Conservation (phyloP, 92 coral and sea anemone genomes). For the Muricea muricata region DNA sequence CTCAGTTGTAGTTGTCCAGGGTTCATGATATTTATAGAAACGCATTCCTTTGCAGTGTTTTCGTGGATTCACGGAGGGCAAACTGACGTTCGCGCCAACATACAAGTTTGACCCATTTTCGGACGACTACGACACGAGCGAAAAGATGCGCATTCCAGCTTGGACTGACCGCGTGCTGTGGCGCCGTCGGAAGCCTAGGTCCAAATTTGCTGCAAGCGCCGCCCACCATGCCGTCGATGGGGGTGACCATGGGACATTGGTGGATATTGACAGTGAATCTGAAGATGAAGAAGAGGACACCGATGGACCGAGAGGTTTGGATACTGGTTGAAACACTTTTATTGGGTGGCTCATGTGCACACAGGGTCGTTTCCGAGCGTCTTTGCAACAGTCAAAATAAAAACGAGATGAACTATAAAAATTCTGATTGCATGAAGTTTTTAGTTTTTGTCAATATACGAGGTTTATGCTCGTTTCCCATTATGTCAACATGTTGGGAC, state of each 20-base stretch:
- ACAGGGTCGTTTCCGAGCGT: too few relatives aligned
- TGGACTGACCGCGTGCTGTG: conserved; percentile 99
- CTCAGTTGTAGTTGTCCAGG: too few relatives aligned
- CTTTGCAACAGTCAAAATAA: too few relatives aligned
- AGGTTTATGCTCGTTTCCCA: too few relatives aligned
- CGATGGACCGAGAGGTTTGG: conserved; percentile 48
- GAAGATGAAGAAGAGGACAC: conserved; percentile 63
- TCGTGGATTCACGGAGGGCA: conserved; percentile 89
- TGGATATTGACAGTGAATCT: conserved; percentile 25
- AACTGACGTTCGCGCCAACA: conserved; percentile 89
- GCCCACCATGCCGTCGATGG: background rate
- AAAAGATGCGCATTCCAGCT: conserved; percentile 96
- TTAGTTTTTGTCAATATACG: too few relatives aligned
- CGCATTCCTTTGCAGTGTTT: conserved; percentile 70
- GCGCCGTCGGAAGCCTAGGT: conserved; percentile 93
- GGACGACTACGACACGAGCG: conserved; percentile 98
- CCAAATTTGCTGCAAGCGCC: conserved; percentile 65
- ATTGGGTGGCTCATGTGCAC: too few relatives aligned
- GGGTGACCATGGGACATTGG: background rate
- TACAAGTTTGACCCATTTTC: conserved; percentile 97
- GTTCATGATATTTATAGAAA: too few relatives aligned
- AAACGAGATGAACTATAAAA: too few relatives aligned
- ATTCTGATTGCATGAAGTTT: too few relatives aligned
- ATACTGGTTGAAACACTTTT: too few relatives aligned
- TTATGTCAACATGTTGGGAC: too few relatives aligned